These are phyloP conservation scores for Salmo trutta DNA, from an alignment of 2,797 vertebrate species.

Conservation along the genomic window DNA sequence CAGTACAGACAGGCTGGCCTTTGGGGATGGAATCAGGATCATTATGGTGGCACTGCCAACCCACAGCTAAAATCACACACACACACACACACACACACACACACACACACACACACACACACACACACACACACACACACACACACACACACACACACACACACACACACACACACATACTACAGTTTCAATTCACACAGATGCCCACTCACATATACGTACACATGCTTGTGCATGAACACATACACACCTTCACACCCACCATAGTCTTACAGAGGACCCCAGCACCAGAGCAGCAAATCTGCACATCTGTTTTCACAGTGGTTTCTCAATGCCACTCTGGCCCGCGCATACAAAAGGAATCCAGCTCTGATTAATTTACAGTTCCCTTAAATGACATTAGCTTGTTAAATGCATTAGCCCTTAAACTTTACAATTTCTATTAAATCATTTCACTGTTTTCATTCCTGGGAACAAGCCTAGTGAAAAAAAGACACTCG, in stretches of 20 bases:
- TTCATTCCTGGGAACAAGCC: constrained; percentile 74
- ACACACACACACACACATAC: constrained; percentile 16
- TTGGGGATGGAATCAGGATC: constrained; percentile 42
- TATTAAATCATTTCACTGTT: constrained; percentile 68
- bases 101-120: too few relatives aligned
- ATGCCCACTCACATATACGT: constrained; percentile 26
- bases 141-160: not conserved
- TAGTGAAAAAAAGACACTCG: constrained; percentile 70
- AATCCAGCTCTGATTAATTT: constrained; percentile 74
- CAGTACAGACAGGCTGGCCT: constrained; percentile 40
- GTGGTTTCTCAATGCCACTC: constrained; percentile 69
- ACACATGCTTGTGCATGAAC: constrained; percentile 12
- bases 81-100: too few relatives aligned
- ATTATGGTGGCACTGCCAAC: constrained; percentile 58
- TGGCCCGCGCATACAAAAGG: constrained; percentile 61
- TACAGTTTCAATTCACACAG: constrained; percentile 8
- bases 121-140: too few relatives aligned
- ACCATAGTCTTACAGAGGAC: constrained; percentile 23
- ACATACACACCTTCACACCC: constrained; percentile 17
- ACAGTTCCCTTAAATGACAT: constrained; percentile 79
- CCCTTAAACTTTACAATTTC: constrained; percentile 73
- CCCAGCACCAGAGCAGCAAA: constrained; percentile 27
- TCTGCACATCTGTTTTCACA: constrained; percentile 71
- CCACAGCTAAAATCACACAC: constrained; percentile 32
- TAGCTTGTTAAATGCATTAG: constrained; percentile 80